Percentiles rank a stretch among this genome's conserved stretches.
Evolutionary conservation across 2,797 vertebrate species (phyloP).

Genomic region (Pseudochirops corinnae): DNA sequence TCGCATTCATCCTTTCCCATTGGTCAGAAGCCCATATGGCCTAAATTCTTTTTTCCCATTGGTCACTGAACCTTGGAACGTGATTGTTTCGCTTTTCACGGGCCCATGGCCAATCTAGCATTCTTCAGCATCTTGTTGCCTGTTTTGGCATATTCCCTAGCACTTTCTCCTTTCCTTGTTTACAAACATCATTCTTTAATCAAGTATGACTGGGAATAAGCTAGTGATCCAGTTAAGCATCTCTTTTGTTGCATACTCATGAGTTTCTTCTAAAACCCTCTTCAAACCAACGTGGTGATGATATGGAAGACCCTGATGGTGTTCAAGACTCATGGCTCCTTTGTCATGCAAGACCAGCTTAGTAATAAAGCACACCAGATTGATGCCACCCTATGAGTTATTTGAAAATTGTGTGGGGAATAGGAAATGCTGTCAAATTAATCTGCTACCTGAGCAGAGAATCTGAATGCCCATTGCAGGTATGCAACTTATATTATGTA

Average conservation of each 20-base stretch:
- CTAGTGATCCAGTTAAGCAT: not conserved
- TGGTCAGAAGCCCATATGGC: slow-evolving; percentile 11
- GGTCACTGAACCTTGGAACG: slow-evolving; percentile 33
- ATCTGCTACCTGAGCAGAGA: not conserved
- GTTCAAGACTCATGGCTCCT: not conserved
- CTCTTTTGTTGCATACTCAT: not conserved
- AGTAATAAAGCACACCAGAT: slow-evolving; percentile 14
- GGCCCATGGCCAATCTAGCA: slow-evolving; percentile 37
- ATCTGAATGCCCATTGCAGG: not conserved
- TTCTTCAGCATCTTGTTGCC: slow-evolving; percentile 30
- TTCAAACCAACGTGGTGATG: not conserved
- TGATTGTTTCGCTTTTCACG: slow-evolving; percentile 41
- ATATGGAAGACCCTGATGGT: not conserved
- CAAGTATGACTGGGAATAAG: not conserved
- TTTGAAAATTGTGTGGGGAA: slow-evolving; percentile 26
- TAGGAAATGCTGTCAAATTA: not conserved
- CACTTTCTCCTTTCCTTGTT: slow-evolving; percentile 51
- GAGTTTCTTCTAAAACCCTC: not conserved
- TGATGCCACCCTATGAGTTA: not conserved
- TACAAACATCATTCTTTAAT: slow-evolving; percentile 14
- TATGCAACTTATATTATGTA: not conserved
- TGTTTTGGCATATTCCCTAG: slow-evolving; percentile 26
- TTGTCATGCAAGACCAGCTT: not conserved
- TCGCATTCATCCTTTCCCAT: slow-evolving; percentile 19
- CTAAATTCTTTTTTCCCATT: slow-evolving; percentile 46